Evolutionary conservation across 2,888 invertebrate genomes (phyloP).

Genomic region (Leptinotarsa tumamoca): DNA sequence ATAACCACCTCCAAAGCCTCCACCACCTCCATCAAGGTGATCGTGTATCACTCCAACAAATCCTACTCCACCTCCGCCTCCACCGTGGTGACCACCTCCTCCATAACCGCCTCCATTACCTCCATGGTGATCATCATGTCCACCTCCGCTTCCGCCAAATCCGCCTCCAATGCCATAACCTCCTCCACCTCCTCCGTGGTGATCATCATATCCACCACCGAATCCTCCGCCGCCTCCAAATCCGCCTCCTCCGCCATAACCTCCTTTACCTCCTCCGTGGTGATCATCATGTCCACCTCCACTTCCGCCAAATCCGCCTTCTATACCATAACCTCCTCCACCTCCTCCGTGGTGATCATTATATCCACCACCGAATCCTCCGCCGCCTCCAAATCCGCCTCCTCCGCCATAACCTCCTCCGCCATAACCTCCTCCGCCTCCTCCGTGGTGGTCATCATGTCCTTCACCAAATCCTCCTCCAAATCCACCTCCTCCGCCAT

Average conservation of each 20-base stretch:
- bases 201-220: conserved; percentile 20
- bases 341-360: conserved; percentile 27
- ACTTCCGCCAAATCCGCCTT: conserved; percentile 16
- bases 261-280: background rate
- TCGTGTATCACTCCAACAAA: conserved; percentile 9
- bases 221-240: conserved; percentile 16
- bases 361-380: conserved; percentile 14
- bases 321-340: conserved; percentile 7
- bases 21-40: conserved; percentile 2
- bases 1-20: conserved; percentile 29
- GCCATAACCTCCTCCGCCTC: conserved; percentile 11
- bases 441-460: conserved; percentile 23
- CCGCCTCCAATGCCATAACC: background rate
- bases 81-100: conserved; percentile 13
- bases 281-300: conserved; percentile 28
- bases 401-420: conserved; percentile 18
- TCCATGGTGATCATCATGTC: conserved; percentile 28
- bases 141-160: conserved; percentile 24
- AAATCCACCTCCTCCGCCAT: conserved; percentile 23
- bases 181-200: conserved; percentile 28
- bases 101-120: background rate
- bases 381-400: conserved; percentile 18
- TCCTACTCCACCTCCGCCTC: conserved; percentile 2
- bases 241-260: conserved; percentile 6
- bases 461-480: conserved; percentile 12